Evolutionary conservation across 1,140 invertebrate genomes (phyloP).

Genomic region (Ceratosolen solmsi): DNA sequence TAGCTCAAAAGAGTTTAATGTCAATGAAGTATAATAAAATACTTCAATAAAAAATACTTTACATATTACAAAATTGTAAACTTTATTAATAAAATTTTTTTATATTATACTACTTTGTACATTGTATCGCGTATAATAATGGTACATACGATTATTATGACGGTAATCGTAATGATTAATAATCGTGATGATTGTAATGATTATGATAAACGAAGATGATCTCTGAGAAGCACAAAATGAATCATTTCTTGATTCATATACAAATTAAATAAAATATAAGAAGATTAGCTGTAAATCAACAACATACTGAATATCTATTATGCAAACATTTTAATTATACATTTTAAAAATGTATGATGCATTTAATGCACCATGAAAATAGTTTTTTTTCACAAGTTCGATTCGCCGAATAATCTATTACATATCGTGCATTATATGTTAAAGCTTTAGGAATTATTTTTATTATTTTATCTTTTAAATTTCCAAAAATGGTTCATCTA

Average conservation of each 20-base stretch:
- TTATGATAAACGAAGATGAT: slow-evolving; percentile 60
- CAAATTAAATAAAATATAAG: slow-evolving; percentile 66
- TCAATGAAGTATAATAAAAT: slow-evolving; percentile 27
- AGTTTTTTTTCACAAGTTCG: slow-evolving; percentile 25
- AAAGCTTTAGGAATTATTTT: slow-evolving; percentile 26
- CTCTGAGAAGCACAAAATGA: slow-evolving; percentile 73
- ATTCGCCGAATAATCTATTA: slow-evolving; percentile 43
- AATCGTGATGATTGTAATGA: slow-evolving; percentile 41
- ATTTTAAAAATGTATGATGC: too few species aligned
- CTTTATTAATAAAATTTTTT: slow-evolving; percentile 69
- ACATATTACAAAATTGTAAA: slow-evolving; percentile 59
- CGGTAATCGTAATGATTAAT: slow-evolving; percentile 31
- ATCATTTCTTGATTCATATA: slow-evolving; percentile 71
- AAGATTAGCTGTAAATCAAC: slow-evolving; percentile 58
- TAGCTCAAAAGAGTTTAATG: background rate
- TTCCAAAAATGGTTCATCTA: slow-evolving; percentile 4
- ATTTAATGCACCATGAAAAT: too few species aligned
- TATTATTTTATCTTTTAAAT: slow-evolving; percentile 8
- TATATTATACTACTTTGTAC: slow-evolving; percentile 73
- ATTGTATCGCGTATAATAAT: slow-evolving; percentile 65
- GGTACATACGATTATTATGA: slow-evolving; percentile 44
- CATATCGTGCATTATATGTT: slow-evolving; percentile 25
- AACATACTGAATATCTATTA: slow-evolving; percentile 33
- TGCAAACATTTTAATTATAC: slow-evolving; percentile 34
- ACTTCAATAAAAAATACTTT: slow-evolving; percentile 33